Percentiles rank a stretch among this genome's conserved stretches.
Evolutionary conservation across 2,113 vertebrate species (phyloP).

Genomic region (Tychaedon coryphoeus): DNA sequence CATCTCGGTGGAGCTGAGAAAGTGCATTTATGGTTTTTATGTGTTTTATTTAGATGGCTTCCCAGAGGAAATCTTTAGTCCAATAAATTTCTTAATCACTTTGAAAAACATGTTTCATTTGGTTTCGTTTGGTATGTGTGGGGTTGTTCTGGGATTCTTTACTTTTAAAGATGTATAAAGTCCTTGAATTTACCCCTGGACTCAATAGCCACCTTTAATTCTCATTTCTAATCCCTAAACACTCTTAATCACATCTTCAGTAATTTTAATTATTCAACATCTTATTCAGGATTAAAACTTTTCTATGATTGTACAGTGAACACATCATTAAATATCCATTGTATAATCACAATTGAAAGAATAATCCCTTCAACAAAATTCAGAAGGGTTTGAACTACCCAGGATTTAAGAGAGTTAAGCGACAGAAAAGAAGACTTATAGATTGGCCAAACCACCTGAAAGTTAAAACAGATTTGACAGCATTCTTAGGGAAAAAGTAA

Average conservation of each 20-base stretch:
- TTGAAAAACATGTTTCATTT: conserved; percentile 23
- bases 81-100: conserved; percentile 27
- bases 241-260: conserved; percentile 69
- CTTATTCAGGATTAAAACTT: conserved; percentile 76
- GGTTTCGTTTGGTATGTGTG: not conserved
- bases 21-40: not conserved
- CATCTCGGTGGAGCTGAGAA: not conserved
- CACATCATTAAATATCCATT: conserved; percentile 62
- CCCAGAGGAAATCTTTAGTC: not conserved
- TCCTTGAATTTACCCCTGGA: conserved; percentile 53
- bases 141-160: not conserved
- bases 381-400: conserved; percentile 61
- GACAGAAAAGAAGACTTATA: conserved; percentile 57
- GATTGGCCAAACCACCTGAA: conserved; percentile 34
- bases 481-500: not conserved
- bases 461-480: conserved; percentile 41
- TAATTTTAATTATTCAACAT: conserved; percentile 77
- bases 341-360: conserved; percentile 66
- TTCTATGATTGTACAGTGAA: conserved; percentile 61
- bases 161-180: conserved; percentile 38
- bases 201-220: conserved; percentile 48
- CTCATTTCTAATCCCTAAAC: conserved; percentile 65
- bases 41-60: not conserved
- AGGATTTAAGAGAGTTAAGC: conserved; percentile 57
- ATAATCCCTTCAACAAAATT: conserved; percentile 67